These are phyloP conservation scores for Chrysopilus asiliformis DNA, from an alignment of 2,888 invertebrate genomes.

Conservation along the genomic window DNA sequence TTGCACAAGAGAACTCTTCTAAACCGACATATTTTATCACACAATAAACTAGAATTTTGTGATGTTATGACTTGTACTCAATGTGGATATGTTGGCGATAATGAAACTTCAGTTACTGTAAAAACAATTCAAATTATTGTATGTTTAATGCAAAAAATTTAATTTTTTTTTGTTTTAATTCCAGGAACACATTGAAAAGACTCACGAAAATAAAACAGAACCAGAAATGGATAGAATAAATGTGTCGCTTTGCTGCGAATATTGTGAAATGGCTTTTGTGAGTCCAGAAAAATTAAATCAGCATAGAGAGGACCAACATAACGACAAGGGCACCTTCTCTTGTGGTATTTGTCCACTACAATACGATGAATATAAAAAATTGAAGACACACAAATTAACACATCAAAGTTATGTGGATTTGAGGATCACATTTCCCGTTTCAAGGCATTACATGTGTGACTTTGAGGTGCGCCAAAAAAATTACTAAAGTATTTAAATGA, in stretches of 20 bases:
- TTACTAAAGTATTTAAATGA: neutral
- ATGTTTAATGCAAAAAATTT: neutral
- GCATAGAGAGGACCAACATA: constrained; percentile 25
- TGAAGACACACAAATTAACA: constrained; percentile 17
- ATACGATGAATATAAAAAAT: constrained; percentile 15
- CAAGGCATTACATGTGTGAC: constrained; percentile 24
- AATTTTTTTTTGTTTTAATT: constrained; percentile 4
- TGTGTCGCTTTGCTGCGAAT: constrained; percentile 26
- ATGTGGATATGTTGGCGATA: constrained; percentile 25
- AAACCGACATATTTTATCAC: constrained; percentile 23
- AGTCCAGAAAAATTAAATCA: constrained; percentile 18
- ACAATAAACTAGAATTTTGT: constrained; percentile 12
- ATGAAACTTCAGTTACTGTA: no score
- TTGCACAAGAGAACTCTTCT: constrained; percentile 24
- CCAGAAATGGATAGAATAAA: constrained; percentile 10
- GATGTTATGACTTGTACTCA: constrained; percentile 18
- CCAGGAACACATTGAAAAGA: constrained; percentile 13
- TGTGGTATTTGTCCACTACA: constrained; percentile 15
- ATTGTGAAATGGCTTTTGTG: constrained; percentile 25
- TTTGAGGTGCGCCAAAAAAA: no score
- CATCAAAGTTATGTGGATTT: constrained; percentile 17
- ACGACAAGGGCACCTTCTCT: constrained; percentile 10
- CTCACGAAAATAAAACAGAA: constrained; percentile 5
- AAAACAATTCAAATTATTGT: constrained; percentile 2
- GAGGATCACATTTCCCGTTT: constrained; percentile 15